Percentiles rank a stretch among this genome's conserved stretches.
These are phyloP conservation scores for Chirona hameri DNA, from an alignment of 2,888 invertebrate genomes.

Conservation along the genomic window DNA sequence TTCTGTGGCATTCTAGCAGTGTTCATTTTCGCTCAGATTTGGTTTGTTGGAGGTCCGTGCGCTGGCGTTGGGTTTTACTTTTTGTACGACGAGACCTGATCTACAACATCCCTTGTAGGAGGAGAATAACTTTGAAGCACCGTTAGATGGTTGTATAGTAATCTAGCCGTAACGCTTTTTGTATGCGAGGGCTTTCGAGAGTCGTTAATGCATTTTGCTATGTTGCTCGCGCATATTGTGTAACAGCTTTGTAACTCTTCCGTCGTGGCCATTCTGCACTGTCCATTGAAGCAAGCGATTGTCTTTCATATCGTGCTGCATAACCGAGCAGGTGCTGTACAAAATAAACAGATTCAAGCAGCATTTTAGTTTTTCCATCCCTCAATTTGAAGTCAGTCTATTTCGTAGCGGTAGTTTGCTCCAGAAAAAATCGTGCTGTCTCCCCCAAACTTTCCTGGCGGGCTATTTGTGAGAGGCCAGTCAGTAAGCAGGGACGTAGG, in stretches of 20 bases:
- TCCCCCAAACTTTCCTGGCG: too few relatives aligned
- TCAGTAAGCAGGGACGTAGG: too few relatives aligned
- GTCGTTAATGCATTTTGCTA: not conserved
- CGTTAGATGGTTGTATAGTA: not conserved
- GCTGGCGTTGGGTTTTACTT: not conserved
- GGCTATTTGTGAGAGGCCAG: too few relatives aligned
- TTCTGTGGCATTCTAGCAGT: not conserved
- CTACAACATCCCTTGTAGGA: not conserved
- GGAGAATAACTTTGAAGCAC: not conserved
- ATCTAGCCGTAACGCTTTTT: not conserved
- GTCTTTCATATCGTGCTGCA: constrained; percentile 1
- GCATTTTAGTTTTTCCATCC: too few relatives aligned
- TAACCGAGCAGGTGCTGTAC: not conserved
- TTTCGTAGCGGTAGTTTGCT: too few relatives aligned
- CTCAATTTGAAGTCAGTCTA: too few relatives aligned
- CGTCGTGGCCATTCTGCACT: not conserved
- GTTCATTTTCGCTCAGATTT: not conserved
- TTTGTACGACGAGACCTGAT: not conserved
- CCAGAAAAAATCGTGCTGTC: too few relatives aligned
- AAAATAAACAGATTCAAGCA: not conserved
- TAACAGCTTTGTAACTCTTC: not conserved
- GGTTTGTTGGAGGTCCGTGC: not conserved
- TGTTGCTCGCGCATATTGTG: not conserved
- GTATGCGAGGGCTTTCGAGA: not conserved
- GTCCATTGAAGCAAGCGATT: not conserved